Percentiles rank a stretch among this genome's conserved stretches.
Evolutionary conservation across 2,797 vertebrate genomes (phyloP).

Genomic region (Bradypus variegatus): DNA sequence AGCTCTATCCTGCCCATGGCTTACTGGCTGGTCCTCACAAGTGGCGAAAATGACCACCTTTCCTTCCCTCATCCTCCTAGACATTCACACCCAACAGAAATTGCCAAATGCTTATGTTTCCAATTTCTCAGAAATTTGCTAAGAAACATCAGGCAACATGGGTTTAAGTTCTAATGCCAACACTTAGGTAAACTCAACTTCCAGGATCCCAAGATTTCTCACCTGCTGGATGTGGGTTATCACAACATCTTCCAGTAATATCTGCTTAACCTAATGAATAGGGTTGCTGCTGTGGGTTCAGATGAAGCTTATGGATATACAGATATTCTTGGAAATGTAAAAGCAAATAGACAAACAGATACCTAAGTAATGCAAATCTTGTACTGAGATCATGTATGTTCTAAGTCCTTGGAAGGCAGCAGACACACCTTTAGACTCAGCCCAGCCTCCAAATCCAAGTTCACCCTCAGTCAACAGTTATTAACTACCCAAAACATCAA

Average conservation of each 20-base stretch:
- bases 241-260: background rate
- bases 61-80: background rate
- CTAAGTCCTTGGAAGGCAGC: background rate
- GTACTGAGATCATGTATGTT: background rate
- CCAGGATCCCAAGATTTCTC: background rate
- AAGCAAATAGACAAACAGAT: background rate
- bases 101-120: background rate
- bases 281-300: background rate
- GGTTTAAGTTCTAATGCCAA: background rate
- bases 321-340: background rate
- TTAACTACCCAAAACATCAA: background rate
- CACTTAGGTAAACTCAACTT: background rate
- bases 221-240: background rate
- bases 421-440: background rate
- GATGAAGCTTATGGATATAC: background rate
- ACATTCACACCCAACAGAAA: background rate
- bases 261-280: background rate
- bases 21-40: background rate
- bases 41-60: background rate
- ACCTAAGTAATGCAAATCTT: background rate
- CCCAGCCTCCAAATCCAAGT: background rate
- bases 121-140: background rate
- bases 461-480: background rate
- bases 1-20: background rate
- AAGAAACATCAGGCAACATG: accelerated